phyloP scores from a whole-genome alignment of 2,888 invertebrate genomes.

The Xestia xanthographa region DNA sequence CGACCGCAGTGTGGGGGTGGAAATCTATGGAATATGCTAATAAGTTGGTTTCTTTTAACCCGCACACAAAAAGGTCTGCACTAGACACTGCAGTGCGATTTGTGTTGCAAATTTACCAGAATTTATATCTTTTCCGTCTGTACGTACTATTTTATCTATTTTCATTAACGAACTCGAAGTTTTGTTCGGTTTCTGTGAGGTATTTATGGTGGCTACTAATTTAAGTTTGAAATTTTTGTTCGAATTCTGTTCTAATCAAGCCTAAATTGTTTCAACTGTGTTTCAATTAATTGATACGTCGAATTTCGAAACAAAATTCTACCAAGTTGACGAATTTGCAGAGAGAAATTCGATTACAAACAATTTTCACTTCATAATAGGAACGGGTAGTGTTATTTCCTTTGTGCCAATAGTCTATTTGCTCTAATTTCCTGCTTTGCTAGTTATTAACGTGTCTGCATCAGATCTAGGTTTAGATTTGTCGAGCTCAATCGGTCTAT shows the following conservation, averaged over 20 bases:
- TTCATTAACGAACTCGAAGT: conserved; percentile 38
- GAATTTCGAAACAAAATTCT: conserved; percentile 46
- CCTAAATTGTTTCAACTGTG: conserved; percentile 38
- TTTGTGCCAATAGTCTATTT: conserved; percentile 83
- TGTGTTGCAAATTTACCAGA: conserved; percentile 87
- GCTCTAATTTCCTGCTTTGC: conserved; percentile 80
- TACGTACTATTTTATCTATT: conserved; percentile 57
- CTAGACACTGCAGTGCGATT: conserved; percentile 90
- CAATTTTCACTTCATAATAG: conserved; percentile 69
- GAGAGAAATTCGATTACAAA: conserved; percentile 55
- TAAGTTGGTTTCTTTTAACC: conserved; percentile 87
- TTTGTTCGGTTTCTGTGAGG: conserved; percentile 38
- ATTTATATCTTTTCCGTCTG: conserved; percentile 69
- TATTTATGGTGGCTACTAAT: conserved; percentile 41
- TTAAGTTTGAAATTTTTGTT: conserved; percentile 51
- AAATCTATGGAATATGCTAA: conserved; percentile 88
- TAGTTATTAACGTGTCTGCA: conserved; percentile 74
- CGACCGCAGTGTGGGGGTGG: conserved; percentile 77
- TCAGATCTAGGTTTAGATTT: conserved; percentile 71
- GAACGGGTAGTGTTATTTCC: conserved; percentile 78
- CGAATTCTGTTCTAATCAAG: conserved; percentile 46
- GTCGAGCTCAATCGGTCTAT: conserved; percentile 53
- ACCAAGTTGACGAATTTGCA: conserved; percentile 41
- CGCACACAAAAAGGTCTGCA: conserved; percentile 90
- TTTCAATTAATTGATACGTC: conserved; percentile 40